Evolutionary conservation across 1,140 invertebrate genomes (phyloP).

Genomic region (Pseudomyrmex sp.): DNA sequence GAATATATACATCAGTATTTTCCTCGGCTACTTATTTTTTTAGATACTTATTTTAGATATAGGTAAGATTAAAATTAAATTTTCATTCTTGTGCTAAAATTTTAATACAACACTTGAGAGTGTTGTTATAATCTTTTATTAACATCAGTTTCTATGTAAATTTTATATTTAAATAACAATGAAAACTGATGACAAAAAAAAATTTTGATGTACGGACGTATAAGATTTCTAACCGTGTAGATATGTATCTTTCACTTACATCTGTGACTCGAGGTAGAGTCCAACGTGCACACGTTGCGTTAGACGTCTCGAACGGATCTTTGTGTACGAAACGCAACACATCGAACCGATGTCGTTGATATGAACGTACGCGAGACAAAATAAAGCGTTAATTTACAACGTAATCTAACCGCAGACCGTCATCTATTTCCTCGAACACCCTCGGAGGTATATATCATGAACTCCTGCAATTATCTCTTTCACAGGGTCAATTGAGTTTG

Average conservation of each 20-base stretch:
- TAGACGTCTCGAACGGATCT: not conserved
- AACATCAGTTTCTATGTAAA: too few relatives aligned
- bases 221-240: too few relatives aligned
- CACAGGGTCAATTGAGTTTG: slow-evolving; percentile 48
- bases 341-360: not conserved
- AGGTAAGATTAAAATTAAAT: too few relatives aligned
- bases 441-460: slow-evolving; percentile 22
- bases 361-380: slow-evolving; percentile 29
- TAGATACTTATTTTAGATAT: too few relatives aligned
- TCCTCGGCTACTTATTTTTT: too few relatives aligned
- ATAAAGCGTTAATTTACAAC: slow-evolving; percentile 14
- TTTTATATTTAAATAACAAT: too few relatives aligned
- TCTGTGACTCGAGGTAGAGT: not conserved
- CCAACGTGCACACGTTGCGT: not conserved
- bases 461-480: slow-evolving; percentile 47
- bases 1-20: too few relatives aligned
- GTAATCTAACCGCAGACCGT: slow-evolving; percentile 33
- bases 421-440: slow-evolving; percentile 25
- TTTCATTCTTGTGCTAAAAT: too few relatives aligned
- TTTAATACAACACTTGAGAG: too few relatives aligned
- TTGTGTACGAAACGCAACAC: slow-evolving; percentile 2
- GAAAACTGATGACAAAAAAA: too few relatives aligned
- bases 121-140: too few relatives aligned
- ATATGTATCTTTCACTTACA: slow-evolving; percentile 1
- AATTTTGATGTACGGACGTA: too few relatives aligned